Evolutionary conservation across 2,113 vertebrate species (phyloP).

Genomic region (Petrocephalus microphthalmus): DNA sequence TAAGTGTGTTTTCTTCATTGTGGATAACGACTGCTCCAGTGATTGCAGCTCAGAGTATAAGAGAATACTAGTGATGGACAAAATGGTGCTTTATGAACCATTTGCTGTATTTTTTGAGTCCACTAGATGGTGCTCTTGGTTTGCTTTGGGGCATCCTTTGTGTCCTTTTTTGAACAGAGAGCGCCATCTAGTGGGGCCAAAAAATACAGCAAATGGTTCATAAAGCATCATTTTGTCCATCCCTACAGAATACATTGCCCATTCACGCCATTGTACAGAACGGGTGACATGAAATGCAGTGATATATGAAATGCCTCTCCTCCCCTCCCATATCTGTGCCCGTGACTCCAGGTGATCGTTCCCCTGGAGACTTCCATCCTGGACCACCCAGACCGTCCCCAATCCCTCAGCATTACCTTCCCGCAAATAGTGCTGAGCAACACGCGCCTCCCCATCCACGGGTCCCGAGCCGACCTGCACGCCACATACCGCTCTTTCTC

Average conservation of each 20-base stretch:
- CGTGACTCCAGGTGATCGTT: conserved; percentile 65
- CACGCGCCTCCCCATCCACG: conserved; percentile 68
- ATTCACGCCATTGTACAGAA: background rate
- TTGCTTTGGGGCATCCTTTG: too few relatives aligned
- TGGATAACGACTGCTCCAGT: background rate
- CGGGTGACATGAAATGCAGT: background rate
- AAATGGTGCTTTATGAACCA: too few relatives aligned
- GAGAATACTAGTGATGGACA: background rate
- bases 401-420: conserved; percentile 58
- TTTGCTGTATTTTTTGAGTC: too few relatives aligned
- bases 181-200: too few relatives aligned
- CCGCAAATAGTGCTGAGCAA: conserved; percentile 75
- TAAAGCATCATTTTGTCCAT: too few relatives aligned
- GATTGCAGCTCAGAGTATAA: background rate
- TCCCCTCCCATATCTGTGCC: background rate
- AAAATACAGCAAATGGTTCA: too few relatives aligned
- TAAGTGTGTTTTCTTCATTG: background rate
- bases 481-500: conserved; percentile 65
- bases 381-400: conserved; percentile 78
- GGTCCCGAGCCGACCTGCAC: conserved; percentile 55
- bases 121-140: too few relatives aligned
- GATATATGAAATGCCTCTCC: background rate
- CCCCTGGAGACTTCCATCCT: conserved; percentile 79
- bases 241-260: background rate
- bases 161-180: too few relatives aligned